Conservation (phyloP, 1,140 invertebrate species). For the Augochlora pura region DNA sequence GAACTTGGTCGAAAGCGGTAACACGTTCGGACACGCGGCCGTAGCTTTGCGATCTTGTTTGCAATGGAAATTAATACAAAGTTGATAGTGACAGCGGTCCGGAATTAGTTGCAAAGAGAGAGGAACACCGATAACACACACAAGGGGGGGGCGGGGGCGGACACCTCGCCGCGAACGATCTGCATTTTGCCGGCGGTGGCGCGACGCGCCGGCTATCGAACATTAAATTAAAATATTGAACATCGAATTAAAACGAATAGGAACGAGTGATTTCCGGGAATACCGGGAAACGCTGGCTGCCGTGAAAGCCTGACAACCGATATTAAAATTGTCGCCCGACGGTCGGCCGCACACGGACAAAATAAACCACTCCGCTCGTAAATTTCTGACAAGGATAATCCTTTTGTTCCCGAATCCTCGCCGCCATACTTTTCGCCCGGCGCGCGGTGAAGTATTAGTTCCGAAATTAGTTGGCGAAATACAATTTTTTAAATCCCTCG, state of each 20-base stretch:
- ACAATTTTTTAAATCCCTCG: too few species aligned
- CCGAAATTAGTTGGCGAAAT: too few species aligned
- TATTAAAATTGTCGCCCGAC: neutral
- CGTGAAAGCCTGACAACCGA: neutral
- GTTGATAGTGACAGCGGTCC: neutral
- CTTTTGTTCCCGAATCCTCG: too few species aligned
- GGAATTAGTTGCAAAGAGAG: neutral
- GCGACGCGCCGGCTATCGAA: too few species aligned
- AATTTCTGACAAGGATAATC: neutral
- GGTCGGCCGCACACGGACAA: neutral
- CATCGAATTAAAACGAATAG: neutral
- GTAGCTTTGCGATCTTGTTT: neutral
- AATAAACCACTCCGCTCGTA: neutral
- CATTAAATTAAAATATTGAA: neutral
- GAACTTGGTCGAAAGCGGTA: neutral
- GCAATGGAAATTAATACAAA: slow-evolving; percentile 2
- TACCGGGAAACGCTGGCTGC: neutral
- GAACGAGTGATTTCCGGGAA: neutral
- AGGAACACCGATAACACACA: neutral
- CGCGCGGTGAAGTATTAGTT: too few species aligned
- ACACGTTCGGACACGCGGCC: neutral
- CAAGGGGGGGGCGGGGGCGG: too few species aligned
- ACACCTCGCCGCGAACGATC: neutral
- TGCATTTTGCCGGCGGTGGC: too few species aligned
- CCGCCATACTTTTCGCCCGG: too few species aligned